Conservation (phyloP, 2,113 vertebrate species). For the Nematolebias whitei region DNA sequence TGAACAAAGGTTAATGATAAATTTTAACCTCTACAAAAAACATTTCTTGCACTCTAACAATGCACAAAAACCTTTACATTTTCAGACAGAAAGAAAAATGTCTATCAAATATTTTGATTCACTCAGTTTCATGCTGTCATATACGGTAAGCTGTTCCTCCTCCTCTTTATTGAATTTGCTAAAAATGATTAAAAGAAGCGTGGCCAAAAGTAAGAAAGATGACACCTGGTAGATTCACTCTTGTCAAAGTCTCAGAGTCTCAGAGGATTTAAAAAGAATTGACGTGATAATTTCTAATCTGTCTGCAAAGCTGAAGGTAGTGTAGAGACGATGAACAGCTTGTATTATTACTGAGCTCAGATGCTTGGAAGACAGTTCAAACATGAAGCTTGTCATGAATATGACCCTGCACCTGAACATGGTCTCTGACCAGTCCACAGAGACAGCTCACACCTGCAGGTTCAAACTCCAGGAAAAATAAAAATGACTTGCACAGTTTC, state of each 20-base stretch:
- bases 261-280: not conserved
- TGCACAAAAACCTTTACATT: constrained; percentile 1
- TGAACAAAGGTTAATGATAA: no score
- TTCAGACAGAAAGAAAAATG: constrained; percentile 52
- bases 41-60: not conserved
- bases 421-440: not conserved
- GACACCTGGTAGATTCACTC: not conserved
- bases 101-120: constrained; percentile 58
- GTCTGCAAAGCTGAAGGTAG: no score
- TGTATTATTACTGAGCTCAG: constrained; percentile 37
- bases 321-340: constrained; percentile 7
- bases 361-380: constrained; percentile 19
- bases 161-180: constrained; percentile 50
- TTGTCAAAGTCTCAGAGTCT: constrained; percentile 13
- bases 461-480: not conserved
- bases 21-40: no score
- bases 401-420: not conserved
- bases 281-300: not conserved
- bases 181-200: constrained; percentile 62
- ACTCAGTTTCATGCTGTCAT: constrained; percentile 37
- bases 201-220: constrained; percentile 30
- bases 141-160: constrained; percentile 59
- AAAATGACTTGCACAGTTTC: constrained; percentile 1
- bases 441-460: not conserved
- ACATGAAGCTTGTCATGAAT: constrained; percentile 18